Base-by-base conservation (phyloP, 2,797 vertebrate genomes). In the Molossus alvarezi region DNA sequence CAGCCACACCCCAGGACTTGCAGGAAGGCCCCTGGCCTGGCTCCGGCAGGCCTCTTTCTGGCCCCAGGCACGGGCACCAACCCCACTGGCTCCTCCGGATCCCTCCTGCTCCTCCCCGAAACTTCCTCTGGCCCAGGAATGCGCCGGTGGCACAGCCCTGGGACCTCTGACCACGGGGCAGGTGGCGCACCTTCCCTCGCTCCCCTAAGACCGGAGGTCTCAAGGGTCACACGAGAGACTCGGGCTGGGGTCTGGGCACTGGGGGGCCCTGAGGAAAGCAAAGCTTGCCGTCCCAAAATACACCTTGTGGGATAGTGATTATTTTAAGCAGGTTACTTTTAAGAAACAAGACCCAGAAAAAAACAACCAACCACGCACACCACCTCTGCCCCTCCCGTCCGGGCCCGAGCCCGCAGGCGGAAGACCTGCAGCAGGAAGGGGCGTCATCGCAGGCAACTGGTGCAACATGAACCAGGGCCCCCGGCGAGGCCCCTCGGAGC, bases 191-290 rank as follows among this genome's bases (percentile, higher is more conserved):
- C 2, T 29, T 25, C 6, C 58, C 23, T 17, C 9, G 0, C 33
- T 81, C 73, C 41, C 23, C 45, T 1, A n/a, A 75, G 5, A 4
- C 13, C 8, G 4, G 6, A 15, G 69, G n/a, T 25, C 12, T 79
- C 53, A 21, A 53, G 33, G 69, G 6, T 23, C 5, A 53, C 20
- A 37, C 2, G 0, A 45, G 11, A 21, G 9, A 18, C 86, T 33
- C 9, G 0, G 13, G 29, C 41, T 0, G 0, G 25, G 9, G 15
- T 17, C 14, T 60, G 57, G n/a, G 41, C 14, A 12, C 60, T 0
- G 1, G 29, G 0, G 10, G 67, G 11, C 14, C 45, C 29, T 10
- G 45, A 10, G 11, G 48, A 29, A 33, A 55, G 17, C 80, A 37
- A 20, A 6, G 4, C 17, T 17, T 15, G 13, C 82, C 15, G 1